Base-by-base conservation (phyloP, 1,140 invertebrate genomes). In the Megathymus violae region DNA sequence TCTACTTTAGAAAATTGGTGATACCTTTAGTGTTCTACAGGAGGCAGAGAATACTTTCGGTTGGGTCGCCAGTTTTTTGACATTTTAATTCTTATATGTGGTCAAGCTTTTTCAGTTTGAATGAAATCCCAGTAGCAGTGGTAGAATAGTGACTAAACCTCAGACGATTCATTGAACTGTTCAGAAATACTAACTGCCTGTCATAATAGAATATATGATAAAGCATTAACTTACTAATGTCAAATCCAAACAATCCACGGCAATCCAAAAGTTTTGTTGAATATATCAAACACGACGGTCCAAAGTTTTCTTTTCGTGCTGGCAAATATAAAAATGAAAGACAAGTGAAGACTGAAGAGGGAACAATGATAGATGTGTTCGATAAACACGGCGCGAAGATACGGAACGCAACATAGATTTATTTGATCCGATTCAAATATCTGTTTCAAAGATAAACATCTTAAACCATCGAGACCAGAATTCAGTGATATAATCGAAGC, bases 331-430 rank as follows among this genome's bases (percentile, higher is more conserved):
- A 58, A 56, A 58, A 17, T n/a, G 15, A 27, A 31, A 34, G 41
- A 58, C 52, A 58, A 62, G 64, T 61, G 47, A 82, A 82, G 80
- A 80, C 78, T 82, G 78, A 78, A 70, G 60, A 63, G 78, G 78
- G 76, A 82, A 67, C 76, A 80, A 82, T 59, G 43, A n/a, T n/a
- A 62, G 47, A 50, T 27, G 22, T 11, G 22, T 31, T 41, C 51
- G 46, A 40, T 16, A 31, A 47, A 46, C 25, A 13, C 25, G 27
- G 9, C n/a, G 25, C n/a, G n/a, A n/a, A 59, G 22, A 68, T 48
- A 64, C 60, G 31, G 15, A 17, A 52, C 0, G 10, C 14, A 16
- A 43, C 19, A 56, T 22, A 44, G 58, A 61, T 50, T 50, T 61
- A 41, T 50, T 61, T 61, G 46, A 48, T 47, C 34, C 31, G 58